These are phyloP conservation scores for Etheostoma spectabile DNA, from an alignment of 2,113 vertebrate genomes.

Conservation along the genomic window DNA sequence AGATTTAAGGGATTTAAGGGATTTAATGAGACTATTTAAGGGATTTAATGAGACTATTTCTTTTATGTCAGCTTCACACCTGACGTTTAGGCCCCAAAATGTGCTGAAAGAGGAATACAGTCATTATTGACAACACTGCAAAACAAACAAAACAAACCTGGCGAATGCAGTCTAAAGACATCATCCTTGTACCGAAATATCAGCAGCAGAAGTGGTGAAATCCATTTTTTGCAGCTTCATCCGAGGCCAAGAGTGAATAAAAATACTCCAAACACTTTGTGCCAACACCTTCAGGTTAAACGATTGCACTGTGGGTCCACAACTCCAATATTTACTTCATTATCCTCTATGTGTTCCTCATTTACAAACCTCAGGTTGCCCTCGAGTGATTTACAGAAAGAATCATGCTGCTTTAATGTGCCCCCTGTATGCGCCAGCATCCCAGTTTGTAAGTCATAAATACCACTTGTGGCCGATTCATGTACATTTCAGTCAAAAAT, in stretches of 20 bases:
- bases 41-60: too few relatives aligned
- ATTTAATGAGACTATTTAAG: too few relatives aligned
- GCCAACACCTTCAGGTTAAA: conserved; percentile 43
- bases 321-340: conserved; percentile 53
- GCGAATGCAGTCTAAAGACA: background rate
- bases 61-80: too few relatives aligned
- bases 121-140: conserved; percentile 2
- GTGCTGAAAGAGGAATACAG: background rate
- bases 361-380: conserved; percentile 50
- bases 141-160: too few relatives aligned
- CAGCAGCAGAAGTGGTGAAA: background rate
- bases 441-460: conserved; percentile 19
- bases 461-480: conserved; percentile 28
- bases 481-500: conserved; percentile 8
- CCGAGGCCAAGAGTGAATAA: conserved; percentile 23
- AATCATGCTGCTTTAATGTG: conserved; percentile 39
- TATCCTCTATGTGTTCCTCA: conserved; percentile 51
- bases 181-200: background rate
- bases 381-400: conserved; percentile 25
- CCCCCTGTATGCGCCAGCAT: background rate
- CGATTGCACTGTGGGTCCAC: conserved; percentile 48
- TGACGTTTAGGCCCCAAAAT: too few relatives aligned
- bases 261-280: conserved; percentile 25
- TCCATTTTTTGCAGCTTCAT: background rate
- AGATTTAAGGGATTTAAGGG: too few relatives aligned